phyloP scores from a whole-genome alignment of 2,797 vertebrate species.

The Ara ararauna region DNA sequence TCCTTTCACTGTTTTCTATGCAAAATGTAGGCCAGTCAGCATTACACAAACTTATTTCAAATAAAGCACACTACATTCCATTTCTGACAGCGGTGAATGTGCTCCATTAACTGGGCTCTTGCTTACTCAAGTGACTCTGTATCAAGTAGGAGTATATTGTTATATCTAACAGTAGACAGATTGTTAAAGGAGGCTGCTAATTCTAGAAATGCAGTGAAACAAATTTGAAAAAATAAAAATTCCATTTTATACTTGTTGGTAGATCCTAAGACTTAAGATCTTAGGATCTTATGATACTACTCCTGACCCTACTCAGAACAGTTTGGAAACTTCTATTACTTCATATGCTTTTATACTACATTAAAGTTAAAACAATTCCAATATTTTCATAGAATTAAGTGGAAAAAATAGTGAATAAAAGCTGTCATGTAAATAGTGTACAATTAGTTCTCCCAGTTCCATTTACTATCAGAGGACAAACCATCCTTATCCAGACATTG shows the following conservation, averaged over 20 bases:
- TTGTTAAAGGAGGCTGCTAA: neutral
- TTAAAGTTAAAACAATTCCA: neutral
- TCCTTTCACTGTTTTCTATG: conserved; percentile 38
- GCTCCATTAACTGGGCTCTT: conserved; percentile 40
- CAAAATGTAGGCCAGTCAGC: conserved; percentile 54
- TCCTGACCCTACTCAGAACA: neutral
- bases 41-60: conserved; percentile 34
- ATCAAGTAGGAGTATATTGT: neutral
- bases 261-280: neutral
- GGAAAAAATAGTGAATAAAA: neutral
- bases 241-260: neutral
- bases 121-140: conserved; percentile 38
- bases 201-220: neutral
- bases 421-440: neutral
- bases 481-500: neutral
- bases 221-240: neutral
- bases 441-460: neutral
- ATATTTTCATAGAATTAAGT: neutral
- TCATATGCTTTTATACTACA: neutral
- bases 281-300: neutral
- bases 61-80: neutral
- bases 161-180: neutral
- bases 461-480: neutral
- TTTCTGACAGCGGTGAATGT: conserved; percentile 9
- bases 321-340: neutral